These are phyloP conservation scores for Chionodraco myersi DNA, from an alignment of 2,113 vertebrate genomes.

Conservation along the genomic window DNA sequence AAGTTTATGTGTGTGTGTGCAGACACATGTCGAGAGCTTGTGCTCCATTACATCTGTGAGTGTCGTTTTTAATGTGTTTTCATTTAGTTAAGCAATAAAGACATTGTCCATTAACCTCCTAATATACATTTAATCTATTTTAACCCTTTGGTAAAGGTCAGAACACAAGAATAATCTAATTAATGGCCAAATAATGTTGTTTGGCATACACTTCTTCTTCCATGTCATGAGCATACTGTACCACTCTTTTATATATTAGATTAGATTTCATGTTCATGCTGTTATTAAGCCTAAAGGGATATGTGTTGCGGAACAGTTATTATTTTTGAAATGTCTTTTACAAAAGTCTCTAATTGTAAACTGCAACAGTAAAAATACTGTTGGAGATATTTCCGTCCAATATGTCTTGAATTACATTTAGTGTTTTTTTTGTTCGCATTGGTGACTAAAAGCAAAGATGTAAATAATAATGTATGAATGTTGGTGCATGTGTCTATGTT, in stretches of 20 bases:
- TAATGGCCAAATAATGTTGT: constrained; percentile 77
- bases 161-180: constrained; percentile 73
- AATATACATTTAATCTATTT: constrained; percentile 82
- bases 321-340: background rate
- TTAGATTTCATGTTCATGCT: constrained; percentile 26
- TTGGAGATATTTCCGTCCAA: background rate
- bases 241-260: constrained; percentile 51
- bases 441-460: background rate
- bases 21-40: constrained; percentile 45
- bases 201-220: constrained; percentile 52
- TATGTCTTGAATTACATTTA: background rate
- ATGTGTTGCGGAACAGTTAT: background rate
- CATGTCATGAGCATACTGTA: constrained; percentile 33
- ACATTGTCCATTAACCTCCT: constrained; percentile 82
- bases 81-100: constrained; percentile 80
- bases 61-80: constrained; percentile 80
- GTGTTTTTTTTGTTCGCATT: background rate
- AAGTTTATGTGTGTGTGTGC: constrained; percentile 27
- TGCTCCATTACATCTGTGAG: constrained; percentile 69
- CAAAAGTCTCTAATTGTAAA: background rate
- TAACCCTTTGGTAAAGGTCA: constrained; percentile 74
- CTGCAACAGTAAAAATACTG: background rate
- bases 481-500: background rate
- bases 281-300: constrained; percentile 32
- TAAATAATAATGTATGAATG: background rate